Evolutionary conservation across 2,113 vertebrate species (phyloP).

Genomic region (Ginglymostoma cirratum): DNA sequence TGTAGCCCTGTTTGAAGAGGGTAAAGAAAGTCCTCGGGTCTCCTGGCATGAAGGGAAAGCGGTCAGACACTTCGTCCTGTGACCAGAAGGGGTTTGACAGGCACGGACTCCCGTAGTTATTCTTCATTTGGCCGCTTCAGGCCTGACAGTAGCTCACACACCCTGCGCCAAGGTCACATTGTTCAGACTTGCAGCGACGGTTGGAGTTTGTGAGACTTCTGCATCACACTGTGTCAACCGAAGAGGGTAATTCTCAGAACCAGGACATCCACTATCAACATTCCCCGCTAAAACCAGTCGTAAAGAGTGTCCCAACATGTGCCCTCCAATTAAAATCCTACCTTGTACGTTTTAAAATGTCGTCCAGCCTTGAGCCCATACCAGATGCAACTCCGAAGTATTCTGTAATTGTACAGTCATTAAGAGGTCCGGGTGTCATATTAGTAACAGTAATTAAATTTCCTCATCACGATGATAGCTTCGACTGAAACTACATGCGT

Average conservation of each 20-base stretch:
- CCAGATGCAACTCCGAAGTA: not conserved
- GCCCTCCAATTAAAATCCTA: too few species aligned
- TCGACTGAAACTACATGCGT: not conserved
- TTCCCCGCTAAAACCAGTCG: not conserved
- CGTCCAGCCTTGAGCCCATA: not conserved
- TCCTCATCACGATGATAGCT: not conserved
- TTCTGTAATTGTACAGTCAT: not conserved
- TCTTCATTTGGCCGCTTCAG: not conserved
- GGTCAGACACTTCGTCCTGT: not conserved
- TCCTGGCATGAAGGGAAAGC: not conserved
- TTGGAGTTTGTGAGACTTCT: not conserved
- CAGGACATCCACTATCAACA: not conserved
- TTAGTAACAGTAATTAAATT: not conserved
- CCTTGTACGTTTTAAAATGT: not conserved
- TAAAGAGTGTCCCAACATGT: too few species aligned
- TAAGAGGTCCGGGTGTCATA: not conserved
- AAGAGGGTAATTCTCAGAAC: too few species aligned
- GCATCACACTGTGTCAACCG: too few species aligned
- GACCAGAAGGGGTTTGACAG: too few species aligned
- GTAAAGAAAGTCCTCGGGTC: too few species aligned
- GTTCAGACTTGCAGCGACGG: not conserved
- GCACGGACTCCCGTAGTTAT: not conserved
- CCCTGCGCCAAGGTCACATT: not conserved
- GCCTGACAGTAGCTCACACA: constrained; percentile 36
- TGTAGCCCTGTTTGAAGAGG: not conserved